These are phyloP conservation scores for Notolepis coatsorum DNA, from an alignment of 2,797 vertebrate species.

Conservation along the genomic window DNA sequence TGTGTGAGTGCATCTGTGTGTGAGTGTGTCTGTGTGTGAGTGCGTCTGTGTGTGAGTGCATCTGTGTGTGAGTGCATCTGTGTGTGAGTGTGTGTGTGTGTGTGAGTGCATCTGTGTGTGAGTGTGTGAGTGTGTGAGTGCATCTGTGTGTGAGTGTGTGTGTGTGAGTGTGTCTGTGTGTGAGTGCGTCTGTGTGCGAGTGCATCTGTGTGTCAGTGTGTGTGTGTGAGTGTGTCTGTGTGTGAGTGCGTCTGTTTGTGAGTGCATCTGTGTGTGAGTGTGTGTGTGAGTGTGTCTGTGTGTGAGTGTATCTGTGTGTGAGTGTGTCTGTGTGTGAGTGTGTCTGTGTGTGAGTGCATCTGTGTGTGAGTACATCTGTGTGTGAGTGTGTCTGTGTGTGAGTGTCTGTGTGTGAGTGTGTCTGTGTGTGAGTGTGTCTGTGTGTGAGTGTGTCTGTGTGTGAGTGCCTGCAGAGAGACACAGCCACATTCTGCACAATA, in stretches of 20 bases:
- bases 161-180: neutral
- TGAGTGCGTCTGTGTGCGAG: neutral
- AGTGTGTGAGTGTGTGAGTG: too few relatives aligned
- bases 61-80: too few relatives aligned
- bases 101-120: too few relatives aligned
- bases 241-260: too few relatives aligned
- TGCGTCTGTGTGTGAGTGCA: too few relatives aligned
- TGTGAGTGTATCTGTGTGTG: neutral
- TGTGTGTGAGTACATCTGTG: neutral
- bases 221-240: neutral
- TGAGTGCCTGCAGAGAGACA: neutral
- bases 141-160: constrained; percentile 3
- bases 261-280: neutral
- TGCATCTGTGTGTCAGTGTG: too few relatives aligned
- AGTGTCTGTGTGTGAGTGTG: neutral
- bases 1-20: too few relatives aligned
- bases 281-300: neutral
- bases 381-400: neutral
- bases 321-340: neutral
- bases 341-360: neutral
- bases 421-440: neutral
- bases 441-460: neutral
- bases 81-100: too few relatives aligned
- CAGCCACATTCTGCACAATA: neutral
- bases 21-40: too few relatives aligned